phyloP scores from a whole-genome alignment of 2,797 vertebrate genomes.

The Sphaeramia orbicularis region DNA sequence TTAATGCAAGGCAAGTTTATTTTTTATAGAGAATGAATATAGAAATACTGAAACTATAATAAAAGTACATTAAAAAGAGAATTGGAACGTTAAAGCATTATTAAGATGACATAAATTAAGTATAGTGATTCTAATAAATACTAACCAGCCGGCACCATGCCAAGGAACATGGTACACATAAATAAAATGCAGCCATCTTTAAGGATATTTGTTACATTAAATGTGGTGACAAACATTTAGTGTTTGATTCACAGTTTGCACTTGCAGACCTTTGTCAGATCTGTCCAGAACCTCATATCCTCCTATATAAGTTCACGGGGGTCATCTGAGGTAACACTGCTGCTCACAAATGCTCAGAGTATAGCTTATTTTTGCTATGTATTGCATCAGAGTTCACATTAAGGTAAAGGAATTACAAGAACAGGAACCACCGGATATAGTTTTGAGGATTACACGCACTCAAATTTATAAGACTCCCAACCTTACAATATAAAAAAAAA shows the following conservation, averaged over 20 bases:
- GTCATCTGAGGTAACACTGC: neutral
- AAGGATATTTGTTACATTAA: conserved; percentile 33
- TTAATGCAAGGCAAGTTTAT: too few species aligned
- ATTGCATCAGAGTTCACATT: conserved; percentile 22
- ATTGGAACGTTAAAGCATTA: too few species aligned
- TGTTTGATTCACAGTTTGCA: conserved; percentile 32
- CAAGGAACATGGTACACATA: conserved; percentile 1
- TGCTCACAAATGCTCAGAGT: too few species aligned
- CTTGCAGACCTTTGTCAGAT: conserved; percentile 15
- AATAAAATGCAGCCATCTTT: conserved; percentile 25
- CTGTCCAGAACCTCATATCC: conserved; percentile 13
- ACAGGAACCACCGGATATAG: conserved; percentile 15
- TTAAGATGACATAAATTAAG: too few species aligned
- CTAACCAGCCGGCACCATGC: neutral
- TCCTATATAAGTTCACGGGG: conserved; percentile 24
- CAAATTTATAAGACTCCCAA: conserved; percentile 4
- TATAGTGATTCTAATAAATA: too few species aligned
- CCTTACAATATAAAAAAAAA: conserved; percentile 27
- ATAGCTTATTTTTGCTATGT: neutral
- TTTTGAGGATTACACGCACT: conserved; percentile 33
- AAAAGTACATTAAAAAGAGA: too few species aligned
- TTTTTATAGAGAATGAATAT: too few species aligned
- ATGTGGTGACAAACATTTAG: conserved; percentile 19
- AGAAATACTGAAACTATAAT: too few species aligned
- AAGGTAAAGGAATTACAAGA: conserved; percentile 13